Evolutionary conservation across 2,888 invertebrate genomes (phyloP), one percentile per base, ranked within the genome.

Genomic region (Agrotis segetum): DNA sequence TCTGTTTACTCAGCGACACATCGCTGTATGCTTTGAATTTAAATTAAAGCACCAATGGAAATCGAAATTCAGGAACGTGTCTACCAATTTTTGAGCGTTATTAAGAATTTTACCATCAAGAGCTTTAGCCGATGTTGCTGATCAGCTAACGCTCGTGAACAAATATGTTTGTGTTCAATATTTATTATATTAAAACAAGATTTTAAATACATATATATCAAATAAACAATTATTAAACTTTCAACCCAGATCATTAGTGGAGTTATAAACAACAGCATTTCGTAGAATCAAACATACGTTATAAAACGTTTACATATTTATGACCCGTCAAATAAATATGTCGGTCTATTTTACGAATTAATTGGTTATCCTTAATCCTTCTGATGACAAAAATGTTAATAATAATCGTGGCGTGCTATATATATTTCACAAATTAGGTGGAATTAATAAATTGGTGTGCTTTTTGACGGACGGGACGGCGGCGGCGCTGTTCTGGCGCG

Each of bases 381-480:
- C 86, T 88, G 94, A 91, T 92, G 94, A 94, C 93, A 92, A 91
- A 94, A 92, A 92, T 90, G 91, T 92, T 93, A 92, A 94, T 95
- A 93, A 92, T 95, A 93, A 92, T 91, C 89, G 68, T 44, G 50
- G 59, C 47, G 83, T 85, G 88, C 89, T 90, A 92, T 92, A 93
- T 92, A 92, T 93, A 91, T 88, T 92, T 90, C 89, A 91, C 90
- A 91, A 93, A 93, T 94, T 93, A 93, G 91, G 81, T 88, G 88
- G 90, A 91, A 90, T 93, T 92, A 92, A 95, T 94, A 94, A 92
- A 93, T 95, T 92, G 87, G 85, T 89, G 87, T 87, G 85, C 85
- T 84, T 89, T 92, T 90, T 92, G 92, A 93, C 90, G 89, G 88
- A 88, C 86, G 80, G 40, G 40, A 11, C 40, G 40, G 40, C 34